Base-by-base conservation (phyloP, 1,140 invertebrate species). In the Adoxophyes honmai region DNA sequence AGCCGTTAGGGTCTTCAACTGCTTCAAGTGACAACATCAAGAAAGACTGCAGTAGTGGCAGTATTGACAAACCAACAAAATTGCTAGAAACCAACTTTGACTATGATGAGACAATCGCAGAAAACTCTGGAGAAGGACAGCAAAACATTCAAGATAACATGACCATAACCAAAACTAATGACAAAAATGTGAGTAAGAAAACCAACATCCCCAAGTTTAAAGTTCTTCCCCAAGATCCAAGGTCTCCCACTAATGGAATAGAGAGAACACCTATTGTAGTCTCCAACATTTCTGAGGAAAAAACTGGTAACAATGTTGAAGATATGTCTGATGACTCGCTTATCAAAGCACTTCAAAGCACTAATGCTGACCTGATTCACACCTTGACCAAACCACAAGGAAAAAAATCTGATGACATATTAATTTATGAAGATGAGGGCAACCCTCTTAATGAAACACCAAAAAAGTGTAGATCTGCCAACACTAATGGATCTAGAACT, bases 1-100 rank as follows among this genome's bases (percentile, higher is more conserved):
- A 79, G 53, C 81, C 83, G 42, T 60, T 86, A 52, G 76, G 81
- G 16, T 88, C 86, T 39, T 86, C 82, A 33, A 86, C 82, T 18
- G 78, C 78, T 39, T 88, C 84, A 14, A 78, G 80, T 75, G 81
- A 87, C 57, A 70, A 68, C 9, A 78, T 88, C 60, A 76, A 86
- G 67, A 73, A 72, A 37, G 67, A 79, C 52, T 78, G 79, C n/a
- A 74, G 70, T 16, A 66, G 64, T 56, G 66, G 54, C 42, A 39
- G 3, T 51, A 54, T 34, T 59, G 55, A 65, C 7, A 73, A 74
- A 64, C 73, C 71, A 35, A 73, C 54, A 52, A 59, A 68, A 59
- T 71, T 90, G 35, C 68, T 90, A 55, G 88, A 90, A 76, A 90
- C 89, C 42, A 87, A 89, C 73, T 89, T 90, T 78, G 89, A 90